phyloP scores from a whole-genome alignment of 2,113 vertebrate species.

The Aptenodytes forsteri region DNA sequence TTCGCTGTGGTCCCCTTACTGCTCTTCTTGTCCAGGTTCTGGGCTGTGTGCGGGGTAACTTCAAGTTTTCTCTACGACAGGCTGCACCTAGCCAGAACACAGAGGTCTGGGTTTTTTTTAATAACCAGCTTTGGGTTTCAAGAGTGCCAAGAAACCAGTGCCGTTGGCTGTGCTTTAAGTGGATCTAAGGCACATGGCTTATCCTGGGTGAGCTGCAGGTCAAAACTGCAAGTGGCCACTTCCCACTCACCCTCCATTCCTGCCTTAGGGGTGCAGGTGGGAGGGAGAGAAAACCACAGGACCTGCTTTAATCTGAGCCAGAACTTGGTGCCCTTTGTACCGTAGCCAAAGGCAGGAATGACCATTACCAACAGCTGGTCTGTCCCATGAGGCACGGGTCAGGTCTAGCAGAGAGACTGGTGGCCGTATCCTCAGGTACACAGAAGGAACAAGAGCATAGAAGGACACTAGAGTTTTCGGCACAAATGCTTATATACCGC shows the following conservation, averaged over 20 bases:
- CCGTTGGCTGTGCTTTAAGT: not conserved
- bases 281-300: not conserved
- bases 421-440: not conserved
- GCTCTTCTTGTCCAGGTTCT: fast-evolving
- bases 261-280: fast-evolving
- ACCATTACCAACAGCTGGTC: not conserved
- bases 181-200: fast-evolving
- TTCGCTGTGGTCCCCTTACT: fast-evolving
- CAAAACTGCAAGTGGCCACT: fast-evolving
- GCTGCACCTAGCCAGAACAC: not conserved
- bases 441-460: not conserved
- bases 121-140: not conserved
- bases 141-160: not conserved
- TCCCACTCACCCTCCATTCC: not conserved
- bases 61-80: not conserved
- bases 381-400: fast-evolving
- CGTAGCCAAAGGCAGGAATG: not conserved
- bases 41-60: fast-evolving
- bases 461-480: fast-evolving
- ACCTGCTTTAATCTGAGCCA: not conserved
- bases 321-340: not conserved
- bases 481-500: not conserved
- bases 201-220: not conserved
- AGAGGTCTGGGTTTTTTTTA: not conserved
- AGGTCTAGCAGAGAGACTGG: not conserved